Base-by-base conservation (phyloP, 2,888 invertebrate genomes). In the Acutogordius australiensis region DNA sequence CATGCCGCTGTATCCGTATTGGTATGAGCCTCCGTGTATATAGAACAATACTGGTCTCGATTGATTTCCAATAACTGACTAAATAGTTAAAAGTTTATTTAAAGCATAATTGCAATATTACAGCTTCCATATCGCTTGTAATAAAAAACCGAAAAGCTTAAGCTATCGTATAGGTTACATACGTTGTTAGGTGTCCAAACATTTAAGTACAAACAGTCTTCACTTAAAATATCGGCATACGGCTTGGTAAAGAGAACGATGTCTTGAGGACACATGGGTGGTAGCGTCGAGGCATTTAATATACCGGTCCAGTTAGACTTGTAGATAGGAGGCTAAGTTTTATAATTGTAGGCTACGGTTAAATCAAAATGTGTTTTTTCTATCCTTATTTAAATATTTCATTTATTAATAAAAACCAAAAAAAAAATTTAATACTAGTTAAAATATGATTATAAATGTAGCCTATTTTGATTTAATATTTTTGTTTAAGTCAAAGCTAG, bases 151-250 rank as follows among this genome's bases (percentile, higher is more conserved):
- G n/a, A n/a, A n/a, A n/a, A n/a, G n/a, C n/a, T n/a, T n/a, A n/a
- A n/a, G n/a, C n/a, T n/a, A n/a, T n/a, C n/a, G n/a, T n/a, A n/a
- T n/a, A n/a, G n/a, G n/a, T n/a, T n/a, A n/a, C n/a, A n/a, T n/a
- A n/a, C n/a, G n/a, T n/a, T n/a, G 4, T 51, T 8, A 21, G 26
- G 26, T 4, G 23, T 21, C 8, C 23, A 51, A n/a, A 51, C 26
- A 51, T 51, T 51, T 23, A 51, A 51, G 23, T 51, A 51, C 23
- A 51, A 51, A 51, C 51, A 51, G 23, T 51, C 51, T 23, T 51
- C 51, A 51, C 4, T 21, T 23, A 51, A n/a, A 51, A n/a, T 8
- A 8, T 51, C 23, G 8, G 8, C 23, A 51, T n/a, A 51, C 13
- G 4, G 23, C 8, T 8, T 26, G 4, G 23, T n/a, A 51, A 21